Evolutionary conservation across 2,888 invertebrate genomes (phyloP).

Genomic region (Noctua janthe): DNA sequence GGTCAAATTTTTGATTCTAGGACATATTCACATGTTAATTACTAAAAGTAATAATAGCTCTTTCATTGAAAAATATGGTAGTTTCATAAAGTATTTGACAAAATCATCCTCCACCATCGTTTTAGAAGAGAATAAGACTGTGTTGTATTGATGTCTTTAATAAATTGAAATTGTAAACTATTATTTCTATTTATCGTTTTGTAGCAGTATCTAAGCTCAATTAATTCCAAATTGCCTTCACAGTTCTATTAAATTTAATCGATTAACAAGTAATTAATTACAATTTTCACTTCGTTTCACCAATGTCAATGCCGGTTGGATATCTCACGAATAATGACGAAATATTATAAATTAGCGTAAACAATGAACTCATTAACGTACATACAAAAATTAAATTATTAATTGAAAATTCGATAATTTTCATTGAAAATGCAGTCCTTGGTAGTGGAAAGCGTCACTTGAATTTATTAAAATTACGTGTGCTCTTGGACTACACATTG

Average conservation of each 20-base stretch:
- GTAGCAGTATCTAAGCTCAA: conserved; percentile 10
- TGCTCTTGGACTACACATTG: conserved; percentile 11
- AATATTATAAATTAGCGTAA: conserved; percentile 52
- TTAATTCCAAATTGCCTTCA: conserved; percentile 53
- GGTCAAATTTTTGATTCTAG: too few relatives aligned
- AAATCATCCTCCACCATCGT: not conserved
- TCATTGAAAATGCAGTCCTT: conserved; percentile 46
- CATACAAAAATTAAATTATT: conserved; percentile 58
- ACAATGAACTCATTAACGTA: conserved; percentile 61
- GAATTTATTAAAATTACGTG: conserved; percentile 53
- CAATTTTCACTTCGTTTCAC: conserved; percentile 60
- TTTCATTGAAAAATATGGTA: not conserved
- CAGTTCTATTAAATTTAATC: conserved; percentile 54
- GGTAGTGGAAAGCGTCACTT: conserved; percentile 16
- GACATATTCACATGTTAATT: too few relatives aligned
- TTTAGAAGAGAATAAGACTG: not conserved
- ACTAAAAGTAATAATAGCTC: too few relatives aligned
- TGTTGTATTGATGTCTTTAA: not conserved
- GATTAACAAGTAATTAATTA: conserved; percentile 55
- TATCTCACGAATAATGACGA: conserved; percentile 59
- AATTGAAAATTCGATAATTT: conserved; percentile 6
- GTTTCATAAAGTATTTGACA: too few relatives aligned
- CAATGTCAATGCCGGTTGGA: conserved; percentile 65
- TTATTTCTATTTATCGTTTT: not conserved
- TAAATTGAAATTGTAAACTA: not conserved